These are phyloP conservation scores for Ranitomeya variabilis DNA, from an alignment of 2,113 vertebrate genomes.

Conservation along the genomic window DNA sequence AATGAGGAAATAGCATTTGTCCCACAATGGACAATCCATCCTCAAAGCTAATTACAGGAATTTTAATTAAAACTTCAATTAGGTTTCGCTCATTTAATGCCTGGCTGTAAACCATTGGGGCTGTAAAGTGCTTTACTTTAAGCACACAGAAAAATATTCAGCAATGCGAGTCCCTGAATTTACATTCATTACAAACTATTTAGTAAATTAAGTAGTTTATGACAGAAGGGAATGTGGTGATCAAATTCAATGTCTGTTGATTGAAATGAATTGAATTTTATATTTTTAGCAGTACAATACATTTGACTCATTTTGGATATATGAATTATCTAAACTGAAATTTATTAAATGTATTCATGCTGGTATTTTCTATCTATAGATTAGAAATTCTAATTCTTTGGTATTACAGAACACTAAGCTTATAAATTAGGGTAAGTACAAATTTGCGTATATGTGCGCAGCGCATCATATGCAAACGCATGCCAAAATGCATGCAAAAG, in stretches of 20 bases:
- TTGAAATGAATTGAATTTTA: conserved; percentile 38
- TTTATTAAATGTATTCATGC: not conserved
- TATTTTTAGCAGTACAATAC: conserved; percentile 1
- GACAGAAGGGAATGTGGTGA: conserved; percentile 49
- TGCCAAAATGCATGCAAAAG: no score
- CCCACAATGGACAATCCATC: conserved; percentile 55
- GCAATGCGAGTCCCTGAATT: conserved; percentile 49
- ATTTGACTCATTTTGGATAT: conserved; percentile 1
- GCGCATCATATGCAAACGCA: no score
- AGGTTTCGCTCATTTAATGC: conserved; percentile 56
- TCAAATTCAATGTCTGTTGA: conserved; percentile 30
- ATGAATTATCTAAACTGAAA: not conserved
- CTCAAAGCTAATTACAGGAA: conserved; percentile 53
- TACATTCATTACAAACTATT: conserved; percentile 56
- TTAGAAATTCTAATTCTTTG: not conserved
- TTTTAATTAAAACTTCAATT: conserved; percentile 59
- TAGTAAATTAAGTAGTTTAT: conserved; percentile 57
- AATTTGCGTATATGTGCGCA: no score
- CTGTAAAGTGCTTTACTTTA: conserved; percentile 42
- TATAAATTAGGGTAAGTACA: not conserved
- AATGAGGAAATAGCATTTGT: conserved; percentile 28
- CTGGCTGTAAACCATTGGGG: conserved; percentile 52
- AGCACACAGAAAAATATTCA: conserved; percentile 30
- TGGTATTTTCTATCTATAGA: not conserved
- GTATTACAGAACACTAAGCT: not conserved